phyloP scores from a whole-genome alignment of 2,888 invertebrate species.

The Notocelia uddmanniana region DNA sequence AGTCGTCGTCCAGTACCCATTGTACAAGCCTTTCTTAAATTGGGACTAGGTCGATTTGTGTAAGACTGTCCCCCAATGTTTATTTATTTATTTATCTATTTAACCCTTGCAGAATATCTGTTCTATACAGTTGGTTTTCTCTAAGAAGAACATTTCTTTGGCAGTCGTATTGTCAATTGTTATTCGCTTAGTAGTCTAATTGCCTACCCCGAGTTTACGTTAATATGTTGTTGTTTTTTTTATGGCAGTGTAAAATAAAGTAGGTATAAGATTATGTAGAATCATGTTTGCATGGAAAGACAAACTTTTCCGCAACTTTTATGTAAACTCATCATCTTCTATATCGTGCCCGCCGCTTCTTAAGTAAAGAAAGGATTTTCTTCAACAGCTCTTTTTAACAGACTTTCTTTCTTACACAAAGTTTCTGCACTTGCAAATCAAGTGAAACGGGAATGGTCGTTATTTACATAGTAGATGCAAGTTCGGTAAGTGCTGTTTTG shows the following conservation, averaged over 20 bases:
- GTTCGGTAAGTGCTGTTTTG: conserved; percentile 29
- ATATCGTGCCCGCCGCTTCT: not conserved
- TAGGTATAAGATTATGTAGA: not conserved
- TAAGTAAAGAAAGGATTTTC: not conserved
- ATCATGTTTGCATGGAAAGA: not conserved
- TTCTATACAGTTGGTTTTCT: no score
- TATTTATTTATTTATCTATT: no score
- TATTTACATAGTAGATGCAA: conserved; percentile 39
- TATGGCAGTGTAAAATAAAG: not conserved
- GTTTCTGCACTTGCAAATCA: conserved; percentile 9
- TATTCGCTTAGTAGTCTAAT: no score
- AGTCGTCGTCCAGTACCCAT: no score
- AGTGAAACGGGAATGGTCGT: conserved; percentile 14
- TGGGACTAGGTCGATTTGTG: no score
- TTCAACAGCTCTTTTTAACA: conserved; percentile 4
- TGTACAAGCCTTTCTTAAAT: no score
- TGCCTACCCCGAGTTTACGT: no score
- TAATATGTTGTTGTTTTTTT: no score
- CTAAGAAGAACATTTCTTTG: no score
- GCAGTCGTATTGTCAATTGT: no score
- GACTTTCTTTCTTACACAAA: conserved; percentile 15
- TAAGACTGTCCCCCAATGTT: no score
- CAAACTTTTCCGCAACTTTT: not conserved
- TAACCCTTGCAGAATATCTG: no score
- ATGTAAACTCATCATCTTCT: not conserved